Base-by-base conservation (phyloP, 1,140 invertebrate species). In the Penaeus japonicus region DNA sequence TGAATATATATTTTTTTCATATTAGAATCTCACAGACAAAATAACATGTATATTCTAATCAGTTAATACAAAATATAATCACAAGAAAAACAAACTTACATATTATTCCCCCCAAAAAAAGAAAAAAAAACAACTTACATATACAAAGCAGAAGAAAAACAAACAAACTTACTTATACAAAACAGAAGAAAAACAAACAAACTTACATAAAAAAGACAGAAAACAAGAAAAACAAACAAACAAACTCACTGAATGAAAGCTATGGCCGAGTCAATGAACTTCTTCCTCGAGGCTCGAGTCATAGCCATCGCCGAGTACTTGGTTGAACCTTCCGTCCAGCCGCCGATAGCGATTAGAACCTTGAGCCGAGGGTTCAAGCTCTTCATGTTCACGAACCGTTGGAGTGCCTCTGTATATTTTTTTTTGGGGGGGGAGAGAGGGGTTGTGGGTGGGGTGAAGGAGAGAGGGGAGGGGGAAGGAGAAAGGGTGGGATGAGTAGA, bases 181-280 rank as follows among this genome's bases (percentile, higher is more conserved):
- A 24, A 15, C 0, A 4, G 0, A 3, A 91, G 81, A 92, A 94
- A 89, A 0, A 89, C 88, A 70, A 0, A 0, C 65, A 22, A 73
- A 73, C 27, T 7, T 22, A 1, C 27, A n/a, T n/a, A n/a, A n/a
- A n/a, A n/a, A n/a, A n/a, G n/a, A n/a, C n/a, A n/a, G n/a, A 35
- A 53, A 75, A 27, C 54, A 3, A 54, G n/a, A 27, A 54, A 15
- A 2, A 15, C 12, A 20, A 4, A 62, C 24, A 18, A 27, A 47
- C 32, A 22, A 39, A 85, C 89, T 70, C 39, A 90, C 90, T 85
- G 79, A 30, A 91, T 62, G 80, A 91, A 90, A 84, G 91, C 90
- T 85, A 96, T 53, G 4, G 94, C 94, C 83, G 94, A 96, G 10
- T 93, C 90, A 15, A 96, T 93, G 91, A 97, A 97, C 35, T 91